These are phyloP conservation scores for Polymixis flavicincta DNA, from an alignment of 2,888 invertebrate genomes.

Conservation along the genomic window DNA sequence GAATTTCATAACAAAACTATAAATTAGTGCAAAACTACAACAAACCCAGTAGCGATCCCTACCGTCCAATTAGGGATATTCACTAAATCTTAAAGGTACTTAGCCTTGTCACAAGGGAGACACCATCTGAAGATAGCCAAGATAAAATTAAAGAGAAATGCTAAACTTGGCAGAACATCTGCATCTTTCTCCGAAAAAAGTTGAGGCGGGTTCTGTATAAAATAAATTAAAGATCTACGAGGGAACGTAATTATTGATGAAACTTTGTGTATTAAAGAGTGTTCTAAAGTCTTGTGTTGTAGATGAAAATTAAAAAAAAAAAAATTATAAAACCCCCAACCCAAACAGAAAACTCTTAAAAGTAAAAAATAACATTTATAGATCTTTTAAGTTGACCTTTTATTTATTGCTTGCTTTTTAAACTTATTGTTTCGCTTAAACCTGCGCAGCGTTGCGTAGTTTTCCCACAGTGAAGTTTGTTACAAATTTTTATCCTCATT, in stretches of 20 bases:
- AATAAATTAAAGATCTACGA: constrained; percentile 35
- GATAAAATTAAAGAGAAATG: constrained; percentile 51
- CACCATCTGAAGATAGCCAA: constrained; percentile 48
- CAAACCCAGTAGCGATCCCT: constrained; percentile 5
- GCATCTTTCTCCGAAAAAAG: constrained; percentile 37
- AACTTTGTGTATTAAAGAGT: constrained; percentile 14
- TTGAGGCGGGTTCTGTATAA: constrained; percentile 6
- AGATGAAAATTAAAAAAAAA: too few species aligned
- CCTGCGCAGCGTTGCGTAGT: too few species aligned
- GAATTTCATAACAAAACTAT: neutral
- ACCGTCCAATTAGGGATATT: constrained; percentile 33
- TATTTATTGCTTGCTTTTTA: too few species aligned
- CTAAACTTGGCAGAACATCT: constrained; percentile 54
- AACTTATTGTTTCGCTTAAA: too few species aligned
- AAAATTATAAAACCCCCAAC: too few species aligned
- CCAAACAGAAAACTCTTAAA: too few species aligned
- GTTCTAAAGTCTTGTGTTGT: too few species aligned
- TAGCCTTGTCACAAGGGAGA: constrained; percentile 31
- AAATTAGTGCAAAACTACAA: constrained; percentile 14
- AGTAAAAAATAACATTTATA: too few species aligned
- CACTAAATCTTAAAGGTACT: constrained; percentile 33
- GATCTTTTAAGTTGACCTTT: too few species aligned
- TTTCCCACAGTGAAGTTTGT: too few species aligned
- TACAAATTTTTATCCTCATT: too few species aligned
- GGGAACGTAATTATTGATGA: constrained; percentile 20